Conservation (phyloP, 2,888 invertebrate genomes). For the Hybos culiciformis region DNA sequence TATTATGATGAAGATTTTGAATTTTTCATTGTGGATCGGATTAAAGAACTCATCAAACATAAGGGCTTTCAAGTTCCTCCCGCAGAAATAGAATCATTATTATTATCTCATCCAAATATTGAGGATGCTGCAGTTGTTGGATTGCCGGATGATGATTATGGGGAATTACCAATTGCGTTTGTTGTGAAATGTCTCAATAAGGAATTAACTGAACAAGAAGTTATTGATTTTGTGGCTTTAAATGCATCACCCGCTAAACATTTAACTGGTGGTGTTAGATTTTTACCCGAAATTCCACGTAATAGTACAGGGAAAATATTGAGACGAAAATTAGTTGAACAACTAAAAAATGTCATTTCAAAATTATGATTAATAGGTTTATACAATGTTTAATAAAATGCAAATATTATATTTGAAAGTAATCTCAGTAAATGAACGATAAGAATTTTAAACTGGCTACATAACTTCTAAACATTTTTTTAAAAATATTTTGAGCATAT, state of each 20-base stretch:
- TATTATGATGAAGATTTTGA: conserved; percentile 63
- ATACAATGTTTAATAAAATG: no score
- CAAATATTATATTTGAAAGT: no score
- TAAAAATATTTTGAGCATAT: no score
- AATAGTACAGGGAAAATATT: conserved; percentile 68
- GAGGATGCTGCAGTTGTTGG: conserved; percentile 74
- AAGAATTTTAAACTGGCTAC: no score
- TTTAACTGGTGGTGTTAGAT: conserved; percentile 59
- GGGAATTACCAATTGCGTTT: conserved; percentile 65
- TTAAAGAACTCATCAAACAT: conserved; percentile 84
- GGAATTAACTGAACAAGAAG: conserved; percentile 40
- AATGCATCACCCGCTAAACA: conserved; percentile 56
- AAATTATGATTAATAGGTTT: no score
- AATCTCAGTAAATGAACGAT: no score
- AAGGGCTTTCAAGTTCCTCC: conserved; percentile 80
- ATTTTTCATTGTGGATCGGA: conserved; percentile 69
- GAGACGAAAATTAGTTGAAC: conserved; percentile 42
- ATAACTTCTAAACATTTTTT: no score
- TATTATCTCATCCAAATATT: conserved; percentile 55
- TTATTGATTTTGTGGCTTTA: conserved; percentile 41
- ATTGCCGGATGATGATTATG: conserved; percentile 52
- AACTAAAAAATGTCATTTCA: no score
- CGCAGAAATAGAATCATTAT: conserved; percentile 70
- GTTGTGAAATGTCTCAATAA: conserved; percentile 47
- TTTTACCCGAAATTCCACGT: conserved; percentile 61